A percentile compares a stretch with the other conserved stretches of the same genome.
These are phyloP conservation scores for Holacanthus passer DNA, from an alignment of 2,113 vertebrate genomes.

Conservation along the genomic window DNA sequence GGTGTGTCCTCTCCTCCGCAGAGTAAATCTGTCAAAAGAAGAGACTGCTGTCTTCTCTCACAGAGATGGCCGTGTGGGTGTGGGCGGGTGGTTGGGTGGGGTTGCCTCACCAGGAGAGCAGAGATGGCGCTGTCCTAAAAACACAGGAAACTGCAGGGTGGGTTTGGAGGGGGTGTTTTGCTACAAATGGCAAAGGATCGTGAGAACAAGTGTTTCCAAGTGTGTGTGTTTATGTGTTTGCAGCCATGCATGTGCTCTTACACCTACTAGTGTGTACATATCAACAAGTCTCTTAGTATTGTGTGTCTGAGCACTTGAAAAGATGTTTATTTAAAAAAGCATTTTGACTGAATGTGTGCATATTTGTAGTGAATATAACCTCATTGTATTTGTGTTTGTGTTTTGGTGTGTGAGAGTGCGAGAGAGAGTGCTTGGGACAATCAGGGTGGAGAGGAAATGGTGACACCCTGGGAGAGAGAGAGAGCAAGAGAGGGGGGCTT, in stretches of 20 bases:
- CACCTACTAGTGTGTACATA: constrained; percentile 6
- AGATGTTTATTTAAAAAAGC: background rate
- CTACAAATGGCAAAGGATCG: constrained; percentile 47
- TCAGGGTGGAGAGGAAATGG: constrained; percentile 79
- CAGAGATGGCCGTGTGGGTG: background rate
- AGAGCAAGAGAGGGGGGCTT: constrained; percentile 44
- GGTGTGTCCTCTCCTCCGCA: constrained; percentile 40
- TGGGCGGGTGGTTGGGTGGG: constrained; percentile 23
- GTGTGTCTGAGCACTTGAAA: background rate
- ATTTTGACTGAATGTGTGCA: constrained; percentile 3
- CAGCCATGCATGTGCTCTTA: background rate
- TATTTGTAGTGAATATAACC: background rate
- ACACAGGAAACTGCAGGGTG: constrained; percentile 71
- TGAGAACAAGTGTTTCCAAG: constrained; percentile 71
- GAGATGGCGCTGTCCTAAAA: constrained; percentile 57
- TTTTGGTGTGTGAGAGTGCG: constrained; percentile 37
- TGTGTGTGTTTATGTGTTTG: constrained; percentile 35
- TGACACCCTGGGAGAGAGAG: constrained; percentile 74
- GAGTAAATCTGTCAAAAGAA: constrained; percentile 34
- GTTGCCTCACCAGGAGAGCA: constrained; percentile 48
- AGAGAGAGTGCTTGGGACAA: constrained; percentile 45
- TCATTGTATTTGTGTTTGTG: constrained; percentile 41
- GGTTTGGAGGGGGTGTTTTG: constrained; percentile 60
- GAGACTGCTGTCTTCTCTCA: constrained; percentile 30
- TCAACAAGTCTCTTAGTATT: background rate